phyloP scores from a whole-genome alignment of 2,797 vertebrate genomes.

The Myotis vivesi region DNA sequence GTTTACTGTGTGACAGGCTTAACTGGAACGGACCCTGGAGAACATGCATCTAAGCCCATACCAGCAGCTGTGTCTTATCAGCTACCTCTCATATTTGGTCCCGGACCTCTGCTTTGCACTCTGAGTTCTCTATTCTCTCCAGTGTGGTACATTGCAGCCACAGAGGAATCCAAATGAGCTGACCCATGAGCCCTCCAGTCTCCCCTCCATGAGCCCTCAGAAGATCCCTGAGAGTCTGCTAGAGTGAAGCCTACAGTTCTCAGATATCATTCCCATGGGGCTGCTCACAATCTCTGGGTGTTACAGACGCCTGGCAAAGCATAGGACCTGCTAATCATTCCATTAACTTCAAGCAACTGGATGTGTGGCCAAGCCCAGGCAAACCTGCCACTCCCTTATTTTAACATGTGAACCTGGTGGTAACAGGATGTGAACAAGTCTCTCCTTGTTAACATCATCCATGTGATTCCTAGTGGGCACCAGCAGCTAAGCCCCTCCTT shows the following conservation, averaged over 20 bases:
- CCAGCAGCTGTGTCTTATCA: not conserved
- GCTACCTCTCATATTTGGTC: not conserved
- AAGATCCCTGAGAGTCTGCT: not conserved
- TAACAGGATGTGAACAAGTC: constrained; percentile 40
- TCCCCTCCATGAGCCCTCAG: not conserved
- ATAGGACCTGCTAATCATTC: not conserved
- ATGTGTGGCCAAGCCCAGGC: constrained; percentile 10
- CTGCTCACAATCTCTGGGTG: not conserved
- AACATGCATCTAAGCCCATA: not conserved
- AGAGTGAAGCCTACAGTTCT: not conserved
- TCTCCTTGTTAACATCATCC: constrained; percentile 11
- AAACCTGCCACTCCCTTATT: constrained; percentile 20
- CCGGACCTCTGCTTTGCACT: not conserved
- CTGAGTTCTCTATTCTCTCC: not conserved
- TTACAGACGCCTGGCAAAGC: not conserved
- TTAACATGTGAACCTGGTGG: not conserved
- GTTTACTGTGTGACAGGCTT: constrained; percentile 2
- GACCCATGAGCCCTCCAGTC: not conserved
- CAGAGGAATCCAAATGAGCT: not conserved
- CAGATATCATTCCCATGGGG: not conserved
- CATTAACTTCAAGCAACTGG: not conserved
- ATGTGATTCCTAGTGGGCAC: not conserved
- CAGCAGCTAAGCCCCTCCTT: not conserved
- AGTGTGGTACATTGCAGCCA: fast-evolving
- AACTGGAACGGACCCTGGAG: not conserved